These are phyloP conservation scores for Gymnocypris eckloni DNA, from an alignment of 2,797 vertebrate species.

Conservation along the genomic window DNA sequence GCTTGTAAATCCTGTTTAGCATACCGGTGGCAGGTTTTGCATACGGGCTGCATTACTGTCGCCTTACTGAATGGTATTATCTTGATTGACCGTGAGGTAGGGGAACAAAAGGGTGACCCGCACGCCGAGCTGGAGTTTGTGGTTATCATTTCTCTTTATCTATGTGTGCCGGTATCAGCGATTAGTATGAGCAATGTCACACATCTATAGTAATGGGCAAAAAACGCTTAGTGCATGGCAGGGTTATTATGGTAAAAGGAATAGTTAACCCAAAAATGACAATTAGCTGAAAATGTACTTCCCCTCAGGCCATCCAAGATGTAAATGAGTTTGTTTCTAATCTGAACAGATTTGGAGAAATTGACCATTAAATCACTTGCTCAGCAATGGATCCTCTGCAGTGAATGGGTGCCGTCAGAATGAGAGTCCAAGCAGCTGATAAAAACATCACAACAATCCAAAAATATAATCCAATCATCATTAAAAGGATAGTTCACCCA, in stretches of 20 bases:
- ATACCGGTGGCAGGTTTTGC: constrained; percentile 71
- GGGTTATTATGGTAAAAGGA: not conserved
- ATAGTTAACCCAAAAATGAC: not conserved
- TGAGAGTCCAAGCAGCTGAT: not conserved
- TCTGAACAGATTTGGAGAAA: not conserved
- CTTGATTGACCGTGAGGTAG: constrained; percentile 57
- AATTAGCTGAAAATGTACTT: not conserved
- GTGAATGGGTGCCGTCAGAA: not conserved
- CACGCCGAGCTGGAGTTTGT: not conserved
- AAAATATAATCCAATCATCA: not conserved
- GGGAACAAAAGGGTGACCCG: constrained; percentile 25
- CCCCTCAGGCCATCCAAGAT: not conserved
- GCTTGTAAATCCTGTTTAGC: constrained; percentile 66
- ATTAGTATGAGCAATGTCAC: constrained; percentile 36
- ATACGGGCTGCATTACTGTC: constrained; percentile 76
- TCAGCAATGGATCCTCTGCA: not conserved
- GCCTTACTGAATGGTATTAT: constrained; percentile 76
- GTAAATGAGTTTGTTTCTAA: too few species aligned
- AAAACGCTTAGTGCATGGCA: not conserved
- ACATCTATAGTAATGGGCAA: not conserved
- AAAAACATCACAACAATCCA: not conserved
- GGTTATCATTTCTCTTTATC: constrained; percentile 44
- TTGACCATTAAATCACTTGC: not conserved
- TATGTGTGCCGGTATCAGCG: constrained; percentile 14
- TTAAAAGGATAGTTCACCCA: too few species aligned